Base-by-base conservation (phyloP, 2,888 invertebrate species). In the Acrocera orbiculus region DNA sequence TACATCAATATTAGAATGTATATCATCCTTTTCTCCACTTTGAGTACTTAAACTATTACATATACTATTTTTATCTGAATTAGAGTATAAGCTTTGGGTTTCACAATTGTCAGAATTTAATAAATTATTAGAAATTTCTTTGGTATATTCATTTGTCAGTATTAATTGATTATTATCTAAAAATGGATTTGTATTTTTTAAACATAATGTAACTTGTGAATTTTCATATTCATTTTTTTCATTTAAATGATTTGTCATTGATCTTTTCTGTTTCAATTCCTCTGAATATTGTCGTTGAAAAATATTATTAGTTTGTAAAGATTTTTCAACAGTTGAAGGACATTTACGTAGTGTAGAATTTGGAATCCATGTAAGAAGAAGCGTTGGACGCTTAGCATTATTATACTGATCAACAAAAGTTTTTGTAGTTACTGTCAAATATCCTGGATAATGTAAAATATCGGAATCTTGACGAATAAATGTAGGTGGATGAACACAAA, bases 401-500 rank as follows among this genome's bases (percentile, higher is more conserved):
- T 78, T 81, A 49, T 80, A 76, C 51, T 80, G 72, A 49, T 77
- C 76, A 15, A 76, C 69, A 53, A 76, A 76, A n/a, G 74, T 73
- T 60, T 79, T 81, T 14, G 82, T 82, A 11, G 81, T 79, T 27
- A 93, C 76, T 1, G 87, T 86, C 46, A 95, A 65, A 54, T 95
- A 95, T 14, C 72, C 93, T 3, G 92, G 92, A 60, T 87, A 82
- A 52, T 93, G 93, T 1, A 85, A 67, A 19, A 82, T 73, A 45
- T 89, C 87, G 34, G 78, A 70, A 47, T 81, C 80, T 46, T 80
- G 79, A 30, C 86, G 70, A 32, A 82, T 71, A 40, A 81, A 69
- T 0, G 82, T 79, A 30, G 89, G 86, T 5, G 92, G 90, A 65
- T 95, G 93, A 28, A 95, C 92, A 58, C 93, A 95, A 22, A 95